Percentiles rank a stretch among this genome's conserved stretches.
Conservation (phyloP, 2,113 vertebrate genomes). For the Indicator maculatus region DNA sequence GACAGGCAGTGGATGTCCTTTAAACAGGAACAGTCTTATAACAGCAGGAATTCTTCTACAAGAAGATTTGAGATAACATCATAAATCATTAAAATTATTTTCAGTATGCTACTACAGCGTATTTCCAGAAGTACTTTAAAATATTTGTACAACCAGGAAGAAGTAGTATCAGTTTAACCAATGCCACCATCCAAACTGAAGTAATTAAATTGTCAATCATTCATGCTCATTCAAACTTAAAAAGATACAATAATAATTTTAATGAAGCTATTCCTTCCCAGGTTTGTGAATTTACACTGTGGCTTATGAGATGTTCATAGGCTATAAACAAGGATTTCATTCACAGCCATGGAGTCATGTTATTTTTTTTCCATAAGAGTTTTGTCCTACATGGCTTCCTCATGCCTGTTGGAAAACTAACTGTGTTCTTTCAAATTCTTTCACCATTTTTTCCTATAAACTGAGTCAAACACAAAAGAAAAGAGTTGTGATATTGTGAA, state of each 20-base stretch:
- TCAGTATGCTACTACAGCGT: neutral
- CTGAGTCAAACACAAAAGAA: neutral
- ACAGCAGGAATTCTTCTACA: neutral
- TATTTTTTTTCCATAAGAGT: neutral
- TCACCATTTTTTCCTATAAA: neutral
- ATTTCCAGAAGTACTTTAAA: neutral
- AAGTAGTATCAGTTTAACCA: neutral
- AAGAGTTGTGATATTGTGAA: neutral
- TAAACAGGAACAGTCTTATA: neutral
- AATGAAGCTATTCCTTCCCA: neutral
- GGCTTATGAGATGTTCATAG: neutral
- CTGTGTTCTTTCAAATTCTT: neutral
- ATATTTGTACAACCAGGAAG: neutral
- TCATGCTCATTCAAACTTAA: neutral
- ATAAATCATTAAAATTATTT: neutral
- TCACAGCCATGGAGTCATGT: neutral
- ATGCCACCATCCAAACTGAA: neutral
- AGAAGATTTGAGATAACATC: neutral
- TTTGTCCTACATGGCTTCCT: neutral
- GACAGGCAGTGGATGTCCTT: neutral
- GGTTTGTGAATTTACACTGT: neutral
- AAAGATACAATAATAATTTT: neutral
- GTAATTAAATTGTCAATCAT: neutral
- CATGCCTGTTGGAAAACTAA: neutral
- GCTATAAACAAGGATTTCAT: neutral